These are phyloP conservation scores for Leptopilina clavipes DNA, from an alignment of 1,140 invertebrate species.

Conservation along the genomic window DNA sequence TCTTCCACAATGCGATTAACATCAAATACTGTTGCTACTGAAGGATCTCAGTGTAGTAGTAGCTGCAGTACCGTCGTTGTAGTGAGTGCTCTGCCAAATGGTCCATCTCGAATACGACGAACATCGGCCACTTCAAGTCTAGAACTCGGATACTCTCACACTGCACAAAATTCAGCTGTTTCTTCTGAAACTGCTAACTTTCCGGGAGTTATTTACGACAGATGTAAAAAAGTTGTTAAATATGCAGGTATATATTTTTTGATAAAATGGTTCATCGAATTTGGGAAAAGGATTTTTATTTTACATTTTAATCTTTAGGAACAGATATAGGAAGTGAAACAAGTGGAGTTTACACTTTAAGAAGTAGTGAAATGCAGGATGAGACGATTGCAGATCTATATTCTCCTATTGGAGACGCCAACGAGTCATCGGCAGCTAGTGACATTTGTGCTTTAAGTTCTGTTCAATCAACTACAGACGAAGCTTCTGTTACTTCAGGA, in stretches of 20 bases:
- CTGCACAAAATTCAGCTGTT: slow-evolving; percentile 86
- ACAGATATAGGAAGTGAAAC: slow-evolving; percentile 80
- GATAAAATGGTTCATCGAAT: background rate
- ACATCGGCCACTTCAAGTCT: slow-evolving; percentile 84
- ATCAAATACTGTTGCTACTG: slow-evolving; percentile 64
- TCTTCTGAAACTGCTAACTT: slow-evolving; percentile 70
- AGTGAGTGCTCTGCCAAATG: slow-evolving; percentile 76
- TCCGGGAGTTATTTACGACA: slow-evolving; percentile 74
- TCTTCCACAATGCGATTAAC: slow-evolving; percentile 51
- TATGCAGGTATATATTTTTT: slow-evolving; percentile 62
- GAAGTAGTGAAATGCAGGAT: slow-evolving; percentile 80
- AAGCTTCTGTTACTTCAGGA: slow-evolving; percentile 72
- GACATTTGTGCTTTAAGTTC: slow-evolving; percentile 68
- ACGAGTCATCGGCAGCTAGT: slow-evolving; percentile 66
- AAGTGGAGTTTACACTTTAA: slow-evolving; percentile 85
- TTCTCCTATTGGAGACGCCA: slow-evolving; percentile 62
- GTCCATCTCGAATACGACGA: slow-evolving; percentile 73
- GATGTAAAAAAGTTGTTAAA: slow-evolving; percentile 68
- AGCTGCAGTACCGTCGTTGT: slow-evolving; percentile 89
- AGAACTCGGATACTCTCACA: slow-evolving; percentile 87
- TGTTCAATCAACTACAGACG: slow-evolving; percentile 71
- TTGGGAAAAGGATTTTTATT: background rate
- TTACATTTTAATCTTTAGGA: slow-evolving; percentile 49
- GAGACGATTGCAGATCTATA: slow-evolving; percentile 66
- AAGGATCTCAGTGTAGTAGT: slow-evolving; percentile 86